Evolutionary conservation across 1,140 invertebrate species (phyloP), one percentile per base, ranked within the genome.

Genomic region (Cyphomyrmex costatus): DNA sequence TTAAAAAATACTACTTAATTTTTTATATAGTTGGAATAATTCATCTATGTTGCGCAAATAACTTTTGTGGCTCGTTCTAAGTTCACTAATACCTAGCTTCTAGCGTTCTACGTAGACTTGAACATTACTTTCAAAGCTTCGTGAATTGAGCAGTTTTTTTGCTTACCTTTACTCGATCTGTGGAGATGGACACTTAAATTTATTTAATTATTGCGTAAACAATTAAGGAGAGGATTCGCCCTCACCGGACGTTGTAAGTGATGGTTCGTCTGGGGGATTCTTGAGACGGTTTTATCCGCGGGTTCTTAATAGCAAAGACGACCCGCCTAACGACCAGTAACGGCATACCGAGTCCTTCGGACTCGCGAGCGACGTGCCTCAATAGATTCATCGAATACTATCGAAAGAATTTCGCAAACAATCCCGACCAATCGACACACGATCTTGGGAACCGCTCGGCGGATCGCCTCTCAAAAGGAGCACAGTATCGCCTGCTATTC

Each of bases 371-470:
- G 93, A 94, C 94, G 92, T 94, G 94, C 94, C 93, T 95, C 94
- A 92, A 95, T 95, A 95, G 94, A 95, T 95, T 95, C 94, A 95
- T 95, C 94, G 94, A 95, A 95, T 95, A 95, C 94, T 95, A 95
- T 95, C 92, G 94, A 95, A 95, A 88, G 94, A 95, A 95, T 95
- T 94, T 94, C 92, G 89, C 93, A 92, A 95, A 94, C 92, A 93
- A 94, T 94, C 91, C 93, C 92, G 92, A 92, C 92, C 94, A 94
- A 95, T 95, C 94, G 94, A 95, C 94, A 94, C 92, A 93, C 92
- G 86, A 86, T 88, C 91, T 93, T 94, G 94, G 94, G 94, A 95
- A 95, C 94, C 92, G 87, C 88, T 91, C 76, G 90, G 89, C 88
- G 92, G 90, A 87, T 82, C 91, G 87, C 91, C 91, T 94, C 93